Evolutionary conservation across 2,888 invertebrate genomes (phyloP), one percentile per base, ranked within the genome.

Genomic region (Habroteleia sp.): DNA sequence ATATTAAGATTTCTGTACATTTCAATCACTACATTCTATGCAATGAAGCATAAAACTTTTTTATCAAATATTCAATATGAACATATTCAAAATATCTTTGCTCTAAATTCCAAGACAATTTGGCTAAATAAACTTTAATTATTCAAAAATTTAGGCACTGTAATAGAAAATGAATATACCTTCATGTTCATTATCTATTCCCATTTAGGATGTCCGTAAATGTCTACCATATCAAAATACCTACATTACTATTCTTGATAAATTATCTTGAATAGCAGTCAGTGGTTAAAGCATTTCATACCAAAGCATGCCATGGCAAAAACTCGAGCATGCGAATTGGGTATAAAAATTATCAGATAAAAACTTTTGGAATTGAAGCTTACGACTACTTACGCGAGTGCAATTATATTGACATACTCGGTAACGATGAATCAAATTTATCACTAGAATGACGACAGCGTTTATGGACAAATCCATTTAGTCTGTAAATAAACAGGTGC

Each of bases 391-490:
- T n/a, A n/a, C n/a, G n/a, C n/a, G n/a, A n/a, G n/a, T n/a, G n/a
- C n/a, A n/a, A n/a, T n/a, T n/a, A n/a, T n/a, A n/a, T n/a, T n/a
- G n/a, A n/a, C n/a, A n/a, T n/a, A n/a, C n/a, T n/a, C n/a, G n/a
- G n/a, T n/a, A n/a, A n/a, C n/a, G 25, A 39, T 29, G 29, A 54
- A 54, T 54, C 54, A 54, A 39, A 54, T 29, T 41, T 56, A 42
- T 42, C 42, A 56, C 42, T 56, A 56, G 4, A 8, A 41, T 3
- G 4, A 2, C 10, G 27, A 17, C 39, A 54, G 17, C 16, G 13
- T 33, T 25, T 33, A 44, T 44, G 35, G n/a, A 20, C 20, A 13
- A 13, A 16, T 35, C 16, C 20, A 46, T 60, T 60, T 27, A 25
- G 56, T 33, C 10, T 58, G 42, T 23, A 58, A 33, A 20, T 37